Conservation (phyloP, 2,888 invertebrate genomes). For the Drosophila multiciliata region DNA sequence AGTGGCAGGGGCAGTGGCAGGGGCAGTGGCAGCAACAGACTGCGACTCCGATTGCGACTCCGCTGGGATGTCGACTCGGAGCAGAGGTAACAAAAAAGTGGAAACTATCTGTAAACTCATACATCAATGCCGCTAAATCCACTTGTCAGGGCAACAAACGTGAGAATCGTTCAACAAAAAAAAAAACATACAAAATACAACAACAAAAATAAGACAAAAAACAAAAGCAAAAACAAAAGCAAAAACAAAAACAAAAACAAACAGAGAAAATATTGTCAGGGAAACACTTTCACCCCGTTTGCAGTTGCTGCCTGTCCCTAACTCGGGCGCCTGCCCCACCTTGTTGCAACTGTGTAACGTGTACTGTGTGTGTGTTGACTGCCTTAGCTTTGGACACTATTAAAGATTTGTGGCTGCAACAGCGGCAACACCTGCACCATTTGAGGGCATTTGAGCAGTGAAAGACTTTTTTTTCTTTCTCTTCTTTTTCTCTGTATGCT, state of each 20-base stretch:
- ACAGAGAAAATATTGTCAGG: conserved; percentile 75
- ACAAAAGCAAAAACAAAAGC: conserved; percentile 17
- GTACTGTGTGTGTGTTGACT: not conserved
- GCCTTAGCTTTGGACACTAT: conserved; percentile 40
- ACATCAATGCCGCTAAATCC: conserved; percentile 81
- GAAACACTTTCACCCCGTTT: conserved; percentile 73
- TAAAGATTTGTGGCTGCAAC: conserved; percentile 64
- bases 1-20: not conserved
- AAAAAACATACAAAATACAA: not conserved
- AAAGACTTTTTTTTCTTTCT: conserved; percentile 52
- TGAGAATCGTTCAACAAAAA: conserved; percentile 69
- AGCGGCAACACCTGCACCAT: conserved; percentile 65
- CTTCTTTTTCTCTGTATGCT: conserved; percentile 52
- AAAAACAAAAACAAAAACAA: conserved; percentile 50
- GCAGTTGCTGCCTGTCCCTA: conserved; percentile 1
- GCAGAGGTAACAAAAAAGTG: conserved; percentile 35
- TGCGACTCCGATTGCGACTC: not conserved
- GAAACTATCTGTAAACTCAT: conserved; percentile 74
- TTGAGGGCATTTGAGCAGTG: conserved; percentile 54
- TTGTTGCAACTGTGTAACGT: conserved; percentile 18
- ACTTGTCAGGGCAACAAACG: conserved; percentile 78
- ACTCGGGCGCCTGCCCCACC: conserved; percentile 16
- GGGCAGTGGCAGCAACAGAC: conserved; percentile 12
- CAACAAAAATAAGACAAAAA: conserved; percentile 25
- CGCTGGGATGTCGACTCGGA: conserved; percentile 4